Percentiles rank a stretch among this genome's conserved stretches.
These are phyloP conservation scores for Trididemnum clinides DNA, from an alignment of 23 tunicate species.

Conservation along the genomic window DNA sequence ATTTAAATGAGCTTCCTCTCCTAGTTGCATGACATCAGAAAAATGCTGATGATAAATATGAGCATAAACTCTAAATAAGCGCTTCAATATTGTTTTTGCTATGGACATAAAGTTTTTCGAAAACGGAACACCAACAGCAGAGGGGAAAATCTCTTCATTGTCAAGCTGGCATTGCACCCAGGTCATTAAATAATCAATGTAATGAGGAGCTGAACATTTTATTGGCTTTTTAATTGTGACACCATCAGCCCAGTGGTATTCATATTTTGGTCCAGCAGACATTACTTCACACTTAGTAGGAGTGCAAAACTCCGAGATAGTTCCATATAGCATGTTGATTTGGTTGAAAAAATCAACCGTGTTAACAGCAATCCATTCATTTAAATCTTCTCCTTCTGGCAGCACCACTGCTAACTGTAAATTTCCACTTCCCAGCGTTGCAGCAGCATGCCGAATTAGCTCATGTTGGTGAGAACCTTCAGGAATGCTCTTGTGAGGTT, in stretches of 20 bases:
- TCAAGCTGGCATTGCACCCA: slow-evolving; percentile 98
- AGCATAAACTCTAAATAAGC: slow-evolving; percentile 94
- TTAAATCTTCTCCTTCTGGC: slow-evolving; percentile 97
- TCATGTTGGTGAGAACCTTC: slow-evolving; percentile 97
- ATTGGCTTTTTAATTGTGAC: slow-evolving; percentile 90
- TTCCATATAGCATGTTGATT: slow-evolving; percentile 95
- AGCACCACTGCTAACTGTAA: slow-evolving; percentile 85
- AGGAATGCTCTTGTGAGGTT: slow-evolving; percentile 87
- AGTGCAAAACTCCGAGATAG: slow-evolving; percentile 88
- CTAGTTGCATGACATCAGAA: slow-evolving; percentile 76
- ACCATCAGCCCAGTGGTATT: slow-evolving; percentile 98
- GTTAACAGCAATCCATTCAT: slow-evolving; percentile 97
- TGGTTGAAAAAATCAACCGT: slow-evolving; percentile 98
- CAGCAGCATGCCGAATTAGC: slow-evolving; percentile 92
- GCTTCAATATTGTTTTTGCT: slow-evolving; percentile 91
- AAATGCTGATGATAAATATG: slow-evolving; percentile 98
- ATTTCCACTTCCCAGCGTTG: slow-evolving; percentile 97
- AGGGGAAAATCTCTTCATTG: slow-evolving; percentile 88
- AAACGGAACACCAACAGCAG: slow-evolving; percentile 92
- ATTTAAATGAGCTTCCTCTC: slow-evolving; percentile 96
- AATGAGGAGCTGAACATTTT: slow-evolving; percentile 87
- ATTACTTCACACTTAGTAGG: slow-evolving; percentile 83
- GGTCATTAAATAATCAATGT: slow-evolving; percentile 96
- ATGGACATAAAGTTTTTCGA: slow-evolving; percentile 84
- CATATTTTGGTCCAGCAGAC: slow-evolving; percentile 98